Conservation (phyloP, 2,113 vertebrate species). For the Emberiza fucata region DNA sequence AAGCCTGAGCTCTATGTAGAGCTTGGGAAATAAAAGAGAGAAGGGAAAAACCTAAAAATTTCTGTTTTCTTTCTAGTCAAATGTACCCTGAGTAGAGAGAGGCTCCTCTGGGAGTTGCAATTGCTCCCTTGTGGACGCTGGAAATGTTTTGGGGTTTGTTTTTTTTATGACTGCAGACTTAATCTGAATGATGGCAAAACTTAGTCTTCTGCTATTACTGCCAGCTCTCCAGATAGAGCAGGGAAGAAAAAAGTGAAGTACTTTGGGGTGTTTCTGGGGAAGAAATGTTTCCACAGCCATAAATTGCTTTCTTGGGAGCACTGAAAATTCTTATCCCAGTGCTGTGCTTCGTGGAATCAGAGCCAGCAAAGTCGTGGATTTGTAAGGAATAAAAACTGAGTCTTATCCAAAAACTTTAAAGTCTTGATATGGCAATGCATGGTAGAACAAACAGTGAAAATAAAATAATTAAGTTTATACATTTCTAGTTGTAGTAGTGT, state of each 20-base stretch:
- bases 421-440: background rate
- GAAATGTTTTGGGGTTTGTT: background rate
- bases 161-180: background rate
- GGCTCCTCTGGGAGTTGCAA: background rate
- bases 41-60: background rate
- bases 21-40: background rate
- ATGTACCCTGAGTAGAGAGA: background rate
- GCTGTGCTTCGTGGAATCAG: rapidly evolving
- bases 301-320: background rate
- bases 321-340: background rate
- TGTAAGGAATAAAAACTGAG: background rate
- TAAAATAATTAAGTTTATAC: background rate
- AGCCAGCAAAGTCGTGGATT: background rate
- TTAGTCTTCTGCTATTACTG: background rate
- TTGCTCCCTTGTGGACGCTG: background rate
- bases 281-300: background rate
- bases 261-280: background rate
- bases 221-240: background rate
- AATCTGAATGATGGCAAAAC: background rate
- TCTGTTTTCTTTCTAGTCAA: background rate
- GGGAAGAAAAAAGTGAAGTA: background rate
- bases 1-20: background rate
- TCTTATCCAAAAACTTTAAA: background rate
- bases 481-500: background rate
- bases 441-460: background rate